Evolutionary conservation across 2,888 invertebrate genomes (phyloP).

Genomic region (Pantelozetes paolii): DNA sequence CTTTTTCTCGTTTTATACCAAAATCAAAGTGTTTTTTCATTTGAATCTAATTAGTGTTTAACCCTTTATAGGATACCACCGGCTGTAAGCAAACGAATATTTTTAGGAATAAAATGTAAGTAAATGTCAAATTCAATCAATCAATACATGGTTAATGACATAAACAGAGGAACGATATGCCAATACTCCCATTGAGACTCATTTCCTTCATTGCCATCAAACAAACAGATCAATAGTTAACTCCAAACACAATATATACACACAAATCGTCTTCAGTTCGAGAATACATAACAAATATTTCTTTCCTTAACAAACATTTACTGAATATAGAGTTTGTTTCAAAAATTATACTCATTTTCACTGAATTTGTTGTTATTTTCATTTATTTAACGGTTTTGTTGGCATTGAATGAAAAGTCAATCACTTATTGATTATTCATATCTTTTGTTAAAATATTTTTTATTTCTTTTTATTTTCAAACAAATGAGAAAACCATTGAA

Average conservation of each 20-base stretch:
- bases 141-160: constrained; percentile 30
- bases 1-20: not conserved
- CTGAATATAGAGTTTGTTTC: too few species aligned
- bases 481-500: too few species aligned
- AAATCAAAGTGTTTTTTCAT: constrained; percentile 1
- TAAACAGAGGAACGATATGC: constrained; percentile 28
- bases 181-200: constrained; percentile 32
- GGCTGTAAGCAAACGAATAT: constrained; percentile 50
- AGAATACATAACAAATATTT: not conserved
- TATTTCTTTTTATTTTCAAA: too few species aligned
- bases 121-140: constrained; percentile 34
- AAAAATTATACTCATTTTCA: too few species aligned
- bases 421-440: too few species aligned
- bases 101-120: constrained; percentile 53
- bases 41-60: constrained; percentile 6
- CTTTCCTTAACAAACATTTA: too few species aligned
- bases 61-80: constrained; percentile 51
- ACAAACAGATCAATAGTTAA: constrained; percentile 36
- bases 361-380: too few species aligned
- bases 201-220: constrained; percentile 21
- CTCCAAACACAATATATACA: not conserved
- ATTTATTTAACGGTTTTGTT: too few species aligned
- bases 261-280: not conserved
- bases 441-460: too few species aligned
- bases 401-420: too few species aligned